phyloP scores from a whole-genome alignment of 2,888 invertebrate genomes.

The Embidobia sp. region DNA sequence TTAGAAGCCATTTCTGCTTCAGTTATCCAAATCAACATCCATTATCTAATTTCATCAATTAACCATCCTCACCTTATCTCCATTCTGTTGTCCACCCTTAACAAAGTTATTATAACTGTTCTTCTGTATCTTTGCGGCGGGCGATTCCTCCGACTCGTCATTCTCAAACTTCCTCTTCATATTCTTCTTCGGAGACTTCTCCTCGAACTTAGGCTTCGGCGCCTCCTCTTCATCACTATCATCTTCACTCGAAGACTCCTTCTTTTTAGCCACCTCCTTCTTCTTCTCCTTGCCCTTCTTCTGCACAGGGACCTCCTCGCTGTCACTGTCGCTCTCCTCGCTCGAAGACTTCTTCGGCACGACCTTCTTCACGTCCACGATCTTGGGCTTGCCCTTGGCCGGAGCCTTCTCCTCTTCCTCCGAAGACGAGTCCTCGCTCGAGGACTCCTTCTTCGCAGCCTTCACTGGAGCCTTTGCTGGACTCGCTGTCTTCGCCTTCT shows the following conservation, averaged over 20 bases:
- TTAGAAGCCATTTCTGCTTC: too few species aligned
- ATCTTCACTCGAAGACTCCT: slow-evolving; percentile 77
- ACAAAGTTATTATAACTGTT: slow-evolving; percentile 87
- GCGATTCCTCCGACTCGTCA: slow-evolving; percentile 78
- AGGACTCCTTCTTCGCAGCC: slow-evolving; percentile 50
- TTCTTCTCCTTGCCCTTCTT: slow-evolving; percentile 14
- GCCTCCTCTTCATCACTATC: slow-evolving; percentile 74
- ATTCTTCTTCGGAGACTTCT: slow-evolving; percentile 31
- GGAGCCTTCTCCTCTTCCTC: slow-evolving; percentile 30
- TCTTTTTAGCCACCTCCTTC: slow-evolving; percentile 43
- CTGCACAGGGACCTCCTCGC: slow-evolving; percentile 59
- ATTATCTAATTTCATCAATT: background rate
- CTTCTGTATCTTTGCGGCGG: slow-evolving; percentile 73
- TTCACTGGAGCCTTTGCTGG: slow-evolving; percentile 32
- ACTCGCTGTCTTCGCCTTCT: slow-evolving; percentile 1
- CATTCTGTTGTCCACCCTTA: slow-evolving; percentile 83
- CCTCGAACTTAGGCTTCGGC: slow-evolving; percentile 65
- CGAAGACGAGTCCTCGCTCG: slow-evolving; percentile 26
- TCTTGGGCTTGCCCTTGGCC: slow-evolving; percentile 7
- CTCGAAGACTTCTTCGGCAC: background rate
- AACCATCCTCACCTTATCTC: slow-evolving; percentile 72
- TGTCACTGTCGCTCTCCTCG: too few species aligned
- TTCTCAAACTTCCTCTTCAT: slow-evolving; percentile 77
- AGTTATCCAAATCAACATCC: too few species aligned
- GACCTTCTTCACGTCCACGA: slow-evolving; percentile 3